phyloP scores from a whole-genome alignment of 2,888 invertebrate species.

The Protonemura montana region DNA sequence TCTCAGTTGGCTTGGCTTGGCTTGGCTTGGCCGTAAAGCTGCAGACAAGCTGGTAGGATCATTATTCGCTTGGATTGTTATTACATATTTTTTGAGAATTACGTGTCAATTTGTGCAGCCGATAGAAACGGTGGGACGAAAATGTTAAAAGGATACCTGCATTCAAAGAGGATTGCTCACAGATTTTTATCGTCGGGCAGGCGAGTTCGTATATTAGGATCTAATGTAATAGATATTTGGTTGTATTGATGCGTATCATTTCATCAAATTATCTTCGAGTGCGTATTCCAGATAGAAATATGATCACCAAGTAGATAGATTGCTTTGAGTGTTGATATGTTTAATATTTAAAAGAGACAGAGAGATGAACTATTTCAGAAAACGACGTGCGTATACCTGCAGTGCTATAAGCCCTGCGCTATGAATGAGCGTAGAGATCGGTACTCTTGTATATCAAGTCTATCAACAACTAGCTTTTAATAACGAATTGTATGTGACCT shows the following conservation, averaged over 20 bases:
- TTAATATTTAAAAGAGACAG: too few species aligned
- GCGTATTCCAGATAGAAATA: neutral
- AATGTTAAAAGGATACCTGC: neutral
- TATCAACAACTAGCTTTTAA: too few species aligned
- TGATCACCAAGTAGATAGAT: too few species aligned
- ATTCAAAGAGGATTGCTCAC: neutral
- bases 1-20: neutral
- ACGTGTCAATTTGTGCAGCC: slow-evolving; percentile 4
- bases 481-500: too few species aligned
- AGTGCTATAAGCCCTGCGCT: too few species aligned
- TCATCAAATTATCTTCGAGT: neutral
- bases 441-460: too few species aligned
- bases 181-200: neutral
- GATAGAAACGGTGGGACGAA: neutral
- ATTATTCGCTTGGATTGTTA: slow-evolving; percentile 12
- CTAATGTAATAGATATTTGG: neutral
- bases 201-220: neutral
- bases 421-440: too few species aligned
- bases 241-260: neutral
- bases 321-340: too few species aligned
- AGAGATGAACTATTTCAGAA: too few species aligned
- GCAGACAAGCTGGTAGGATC: neutral
- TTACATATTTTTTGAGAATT: slow-evolving; percentile 4
- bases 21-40: neutral
- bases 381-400: too few species aligned